A percentile compares a stretch with the other conserved stretches of the same genome.
phyloP scores from a whole-genome alignment of 1,140 invertebrate genomes.

The Cotesia chilonis region DNA sequence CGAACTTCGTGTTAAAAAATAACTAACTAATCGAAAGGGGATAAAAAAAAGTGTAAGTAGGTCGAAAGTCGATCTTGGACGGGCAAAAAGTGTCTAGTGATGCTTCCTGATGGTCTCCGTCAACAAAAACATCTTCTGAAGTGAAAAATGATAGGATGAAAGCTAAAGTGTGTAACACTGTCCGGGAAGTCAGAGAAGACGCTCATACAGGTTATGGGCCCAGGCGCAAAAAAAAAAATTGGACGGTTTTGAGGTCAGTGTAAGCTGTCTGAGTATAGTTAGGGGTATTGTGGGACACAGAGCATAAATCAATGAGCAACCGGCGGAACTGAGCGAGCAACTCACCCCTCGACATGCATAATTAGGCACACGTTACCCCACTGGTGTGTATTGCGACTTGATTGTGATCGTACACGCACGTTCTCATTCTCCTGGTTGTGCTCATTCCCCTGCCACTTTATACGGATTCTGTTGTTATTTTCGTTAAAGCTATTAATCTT shows the following conservation, averaged over 20 bases:
- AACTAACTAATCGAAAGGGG: background rate
- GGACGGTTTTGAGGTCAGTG: background rate
- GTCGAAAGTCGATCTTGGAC: constrained; percentile 1
- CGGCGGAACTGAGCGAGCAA: constrained; percentile 40
- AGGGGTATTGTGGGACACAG: constrained; percentile 8
- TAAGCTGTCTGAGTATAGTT: too few species aligned
- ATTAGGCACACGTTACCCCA: constrained; percentile 36
- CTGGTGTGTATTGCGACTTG: constrained; percentile 19
- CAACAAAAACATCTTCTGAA: background rate
- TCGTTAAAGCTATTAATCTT: background rate
- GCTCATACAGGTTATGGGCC: too few species aligned
- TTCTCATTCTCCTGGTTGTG: background rate
- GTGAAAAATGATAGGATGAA: constrained; percentile 11
- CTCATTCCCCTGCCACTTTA: constrained; percentile 16
- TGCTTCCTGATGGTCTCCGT: background rate
- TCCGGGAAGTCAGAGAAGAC: too few species aligned
- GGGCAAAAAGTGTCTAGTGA: background rate
- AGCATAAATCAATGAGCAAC: constrained; percentile 48
- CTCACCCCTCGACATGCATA: constrained; percentile 41
- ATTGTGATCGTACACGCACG: constrained; percentile 24
- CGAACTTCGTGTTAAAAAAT: too few species aligned
- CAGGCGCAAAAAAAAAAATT: background rate
- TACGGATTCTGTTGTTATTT: background rate
- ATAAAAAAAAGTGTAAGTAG: constrained; percentile 7
- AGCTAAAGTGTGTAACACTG: background rate